Evolutionary conservation across 2,113 vertebrate genomes (phyloP).

Genomic region (Ailurus styani): DNA sequence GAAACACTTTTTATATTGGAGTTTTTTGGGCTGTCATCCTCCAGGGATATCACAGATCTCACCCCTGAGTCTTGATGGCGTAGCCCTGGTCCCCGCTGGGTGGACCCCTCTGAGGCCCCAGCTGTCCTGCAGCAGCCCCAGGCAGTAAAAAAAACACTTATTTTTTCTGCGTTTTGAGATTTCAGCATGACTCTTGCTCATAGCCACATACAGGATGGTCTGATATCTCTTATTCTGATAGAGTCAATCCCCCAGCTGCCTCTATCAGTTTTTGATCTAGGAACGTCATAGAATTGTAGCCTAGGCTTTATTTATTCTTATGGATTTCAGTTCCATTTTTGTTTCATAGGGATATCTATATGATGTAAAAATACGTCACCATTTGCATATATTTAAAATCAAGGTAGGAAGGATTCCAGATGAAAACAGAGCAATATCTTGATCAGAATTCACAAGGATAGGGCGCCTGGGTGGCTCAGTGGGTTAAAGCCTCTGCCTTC

Average conservation of each 20-base stretch:
- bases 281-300: not conserved
- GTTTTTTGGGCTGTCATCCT: not conserved
- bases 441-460: not conserved
- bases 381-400: not conserved
- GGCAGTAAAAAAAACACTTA: not conserved
- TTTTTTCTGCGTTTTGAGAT: not conserved
- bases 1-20: not conserved
- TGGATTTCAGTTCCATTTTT: not conserved
- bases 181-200: not conserved
- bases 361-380: not conserved
- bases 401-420: not conserved
- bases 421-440: not conserved
- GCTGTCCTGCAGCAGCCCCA: not conserved
- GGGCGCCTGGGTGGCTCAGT: too few relatives aligned
- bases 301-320: not conserved
- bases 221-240: not conserved
- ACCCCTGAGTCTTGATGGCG: not conserved
- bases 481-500: too few relatives aligned
- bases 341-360: not conserved
- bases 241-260: rapidly evolving
- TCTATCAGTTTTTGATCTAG: not conserved
- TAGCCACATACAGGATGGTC: not conserved
- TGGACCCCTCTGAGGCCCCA: not conserved
- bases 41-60: not conserved
- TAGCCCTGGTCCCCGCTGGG: not conserved